Conservation (phyloP, 2,113 vertebrate genomes). For the Cheilinus undulatus region DNA sequence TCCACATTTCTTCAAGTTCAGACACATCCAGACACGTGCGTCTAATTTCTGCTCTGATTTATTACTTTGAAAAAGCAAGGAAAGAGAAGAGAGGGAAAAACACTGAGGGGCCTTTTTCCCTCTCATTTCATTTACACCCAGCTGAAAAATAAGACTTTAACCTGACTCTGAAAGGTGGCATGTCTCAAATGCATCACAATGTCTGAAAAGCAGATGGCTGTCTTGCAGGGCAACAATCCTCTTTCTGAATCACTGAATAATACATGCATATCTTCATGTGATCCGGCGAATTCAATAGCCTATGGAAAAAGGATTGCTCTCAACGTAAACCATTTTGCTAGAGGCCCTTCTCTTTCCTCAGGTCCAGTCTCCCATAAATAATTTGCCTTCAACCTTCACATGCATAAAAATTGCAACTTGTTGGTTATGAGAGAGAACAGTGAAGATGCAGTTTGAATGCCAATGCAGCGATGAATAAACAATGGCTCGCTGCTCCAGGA, state of each 20-base stretch:
- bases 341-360: slow-evolving; percentile 65
- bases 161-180: slow-evolving; percentile 68
- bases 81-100: neutral
- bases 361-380: slow-evolving; percentile 80
- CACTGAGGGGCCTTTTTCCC: neutral
- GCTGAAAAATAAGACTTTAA: slow-evolving; percentile 73
- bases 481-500: slow-evolving; percentile 77
- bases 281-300: slow-evolving; percentile 72
- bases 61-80: slow-evolving; percentile 10
- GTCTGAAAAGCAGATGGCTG: slow-evolving; percentile 70
- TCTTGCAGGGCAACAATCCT: slow-evolving; percentile 64
- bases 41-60: slow-evolving; percentile 15
- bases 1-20: slow-evolving; percentile 26
- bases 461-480: slow-evolving; percentile 83
- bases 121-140: slow-evolving; percentile 59
- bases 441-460: slow-evolving; percentile 81
- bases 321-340: slow-evolving; percentile 74
- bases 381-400: slow-evolving; percentile 83
- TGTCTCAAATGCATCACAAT: slow-evolving; percentile 71
- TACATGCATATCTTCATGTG: slow-evolving; percentile 70
- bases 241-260: slow-evolving; percentile 74
- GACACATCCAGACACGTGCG: neutral
- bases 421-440: slow-evolving; percentile 81
- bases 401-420: slow-evolving; percentile 84
- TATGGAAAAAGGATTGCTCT: slow-evolving; percentile 74